Percentiles rank a stretch among this genome's conserved stretches.
Conservation (phyloP, 1,140 invertebrate species). For the Oryzaephilus surinamensis region DNA sequence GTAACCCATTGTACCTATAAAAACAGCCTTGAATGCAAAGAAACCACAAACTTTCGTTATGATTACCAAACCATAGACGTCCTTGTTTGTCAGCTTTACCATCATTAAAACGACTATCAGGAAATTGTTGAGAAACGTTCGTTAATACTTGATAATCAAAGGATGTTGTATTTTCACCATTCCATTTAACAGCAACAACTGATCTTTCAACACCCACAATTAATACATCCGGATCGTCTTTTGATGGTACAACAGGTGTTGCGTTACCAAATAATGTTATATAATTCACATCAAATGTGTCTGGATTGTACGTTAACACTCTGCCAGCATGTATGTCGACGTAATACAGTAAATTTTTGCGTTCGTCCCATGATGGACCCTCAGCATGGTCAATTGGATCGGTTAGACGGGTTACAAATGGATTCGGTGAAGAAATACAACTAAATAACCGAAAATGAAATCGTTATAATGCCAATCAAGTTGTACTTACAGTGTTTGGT, state of each 20-base stretch:
- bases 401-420: constrained; percentile 49
- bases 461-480: too few relatives aligned
- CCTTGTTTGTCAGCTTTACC: constrained; percentile 72
- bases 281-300: constrained; percentile 37
- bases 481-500: too few relatives aligned
- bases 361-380: constrained; percentile 55
- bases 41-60: constrained; percentile 10
- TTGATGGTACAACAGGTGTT: constrained; percentile 53
- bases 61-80: constrained; percentile 60
- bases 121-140: constrained; percentile 46
- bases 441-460: too few relatives aligned
- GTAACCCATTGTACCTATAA: constrained; percentile 54
- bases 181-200: constrained; percentile 55
- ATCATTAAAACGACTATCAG: constrained; percentile 65
- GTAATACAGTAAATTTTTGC: constrained; percentile 47
- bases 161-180: constrained; percentile 39
- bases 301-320: constrained; percentile 44
- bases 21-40: constrained; percentile 12
- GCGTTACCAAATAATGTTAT: constrained; percentile 35
- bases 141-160: constrained; percentile 28
- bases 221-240: constrained; percentile 45
- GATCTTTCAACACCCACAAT: constrained; percentile 50
- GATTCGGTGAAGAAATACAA: constrained; percentile 9
- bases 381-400: constrained; percentile 43
- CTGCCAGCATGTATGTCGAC: constrained; percentile 49